Evolutionary conservation across 2,113 vertebrate genomes (phyloP), one percentile per base, ranked within the genome.

Genomic region (Coturnix japonica): DNA sequence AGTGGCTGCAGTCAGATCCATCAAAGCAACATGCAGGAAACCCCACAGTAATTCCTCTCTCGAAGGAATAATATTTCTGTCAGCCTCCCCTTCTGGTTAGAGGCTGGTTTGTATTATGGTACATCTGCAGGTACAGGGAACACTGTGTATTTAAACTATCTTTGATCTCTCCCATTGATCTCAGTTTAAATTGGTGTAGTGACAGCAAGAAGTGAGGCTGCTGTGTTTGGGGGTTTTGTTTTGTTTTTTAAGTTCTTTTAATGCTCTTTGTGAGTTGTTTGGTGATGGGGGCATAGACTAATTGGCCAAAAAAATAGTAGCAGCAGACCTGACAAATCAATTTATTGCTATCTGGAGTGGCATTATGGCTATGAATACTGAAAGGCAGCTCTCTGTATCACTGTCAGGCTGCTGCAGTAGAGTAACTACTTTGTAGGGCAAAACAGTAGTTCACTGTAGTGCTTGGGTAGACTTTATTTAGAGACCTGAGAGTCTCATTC

Each of bases 401-500:
- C 43, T 80, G 25, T 66, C 69, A 43, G 66, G 79, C 59, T 88
- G 82, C 82, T 65, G 53, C 66, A 78, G 70, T 72, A 53, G 61
- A 81, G 54, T 37, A 53, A 60, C 66, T 85, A 47, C 87, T 91
- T 87, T 76, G 0, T 5, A 6, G 47, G 89, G 87, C 83, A 81
- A 89, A 95, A 61, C 13, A 82, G 80, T 88, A 82, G 85, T 86
- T 91, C 84, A 74, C 78, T 91, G 84, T 81, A 54, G 41, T 86
- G 71, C 82, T 81, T 73, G 51, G 66, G 88, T 57, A 65, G 89
- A 20, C 66, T 90, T 91, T 91, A 91, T 79, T 95, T 93, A 92
- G 88, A 76, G 90, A 81, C 85, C 70, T 81, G 39, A 1, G 43
- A 88, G 84, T 75, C 73, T 93, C 41, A 13, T 87, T 91, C 71